Percentiles rank a stretch among this genome's conserved stretches.
These are phyloP conservation scores for Danio jaintianensis DNA, from an alignment of 2,797 vertebrate species.

Conservation along the genomic window DNA sequence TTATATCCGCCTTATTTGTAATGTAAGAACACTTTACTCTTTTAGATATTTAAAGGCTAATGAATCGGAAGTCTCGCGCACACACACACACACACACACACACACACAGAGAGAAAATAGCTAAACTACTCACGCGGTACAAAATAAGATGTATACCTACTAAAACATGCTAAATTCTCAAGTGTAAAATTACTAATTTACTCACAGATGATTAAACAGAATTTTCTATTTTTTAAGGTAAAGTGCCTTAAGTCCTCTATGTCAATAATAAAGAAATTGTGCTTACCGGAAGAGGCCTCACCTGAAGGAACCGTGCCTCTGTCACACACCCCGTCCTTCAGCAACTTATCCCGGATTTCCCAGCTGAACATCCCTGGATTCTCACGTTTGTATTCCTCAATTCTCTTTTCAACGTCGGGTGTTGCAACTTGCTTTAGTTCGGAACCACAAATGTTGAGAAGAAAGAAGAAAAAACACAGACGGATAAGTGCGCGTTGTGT, in stretches of 20 bases:
- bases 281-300: conserved; percentile 91
- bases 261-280: conserved; percentile 72
- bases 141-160: not conserved
- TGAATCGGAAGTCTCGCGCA: too few relatives aligned
- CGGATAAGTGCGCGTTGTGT: not conserved
- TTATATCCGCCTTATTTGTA: not conserved
- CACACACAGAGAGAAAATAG: too few relatives aligned
- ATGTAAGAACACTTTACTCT: too few relatives aligned
- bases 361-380: conserved; percentile 99
- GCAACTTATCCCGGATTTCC: conserved; percentile 96
- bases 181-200: not conserved
- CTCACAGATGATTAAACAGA: not conserved
- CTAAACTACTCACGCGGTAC: too few relatives aligned
- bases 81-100: too few relatives aligned
- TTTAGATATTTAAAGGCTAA: too few relatives aligned
- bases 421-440: conserved; percentile 96
- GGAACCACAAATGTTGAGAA: not conserved
- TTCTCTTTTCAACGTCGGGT: conserved; percentile 97
- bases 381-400: conserved; percentile 97
- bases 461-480: not conserved
- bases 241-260: not conserved
- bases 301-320: conserved; percentile 98
- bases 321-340: conserved; percentile 98
- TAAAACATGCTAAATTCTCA: not conserved
- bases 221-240: not conserved